A percentile compares a stretch with the other conserved stretches of the same genome.
Conservation (phyloP, 2,888 invertebrate genomes). For the Drosophila atripex region DNA sequence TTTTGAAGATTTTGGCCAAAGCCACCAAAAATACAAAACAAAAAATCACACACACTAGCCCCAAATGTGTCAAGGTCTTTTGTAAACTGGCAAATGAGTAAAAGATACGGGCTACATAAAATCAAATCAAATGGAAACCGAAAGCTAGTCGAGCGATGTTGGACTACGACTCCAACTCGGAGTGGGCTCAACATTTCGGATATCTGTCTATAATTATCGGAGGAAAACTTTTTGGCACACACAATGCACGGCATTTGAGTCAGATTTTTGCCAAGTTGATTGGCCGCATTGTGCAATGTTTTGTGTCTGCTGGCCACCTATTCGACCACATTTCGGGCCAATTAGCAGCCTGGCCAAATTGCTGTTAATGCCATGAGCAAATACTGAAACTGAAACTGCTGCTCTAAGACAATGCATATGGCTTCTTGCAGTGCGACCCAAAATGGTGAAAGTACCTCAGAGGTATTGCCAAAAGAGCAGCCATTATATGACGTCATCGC, state of each 20-base stretch:
- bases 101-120: conserved; percentile 49
- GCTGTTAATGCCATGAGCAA: conserved; percentile 65
- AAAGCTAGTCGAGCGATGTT: conserved; percentile 53
- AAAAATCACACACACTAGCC: conserved; percentile 29
- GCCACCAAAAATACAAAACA: conserved; percentile 22
- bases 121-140: conserved; percentile 42
- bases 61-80: conserved; percentile 76
- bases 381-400: conserved; percentile 43
- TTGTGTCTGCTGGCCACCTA: conserved; percentile 39
- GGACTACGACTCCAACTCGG: background rate
- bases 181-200: conserved; percentile 28
- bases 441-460: conserved; percentile 50
- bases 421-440: conserved; percentile 59
- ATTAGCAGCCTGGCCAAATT: conserved; percentile 64
- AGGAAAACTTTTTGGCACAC: conserved; percentile 59
- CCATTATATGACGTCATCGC: conserved; percentile 24
- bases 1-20: conserved; percentile 52
- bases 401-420: conserved; percentile 60
- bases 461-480: conserved; percentile 29
- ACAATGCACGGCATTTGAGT: conserved; percentile 68
- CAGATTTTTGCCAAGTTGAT: conserved; percentile 59
- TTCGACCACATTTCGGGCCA: conserved; percentile 61
- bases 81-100: conserved; percentile 70
- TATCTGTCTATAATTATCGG: conserved; percentile 59
- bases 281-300: conserved; percentile 65